Conservation (phyloP, 2,797 vertebrate genomes). For the Glyptemys insculpta region DNA sequence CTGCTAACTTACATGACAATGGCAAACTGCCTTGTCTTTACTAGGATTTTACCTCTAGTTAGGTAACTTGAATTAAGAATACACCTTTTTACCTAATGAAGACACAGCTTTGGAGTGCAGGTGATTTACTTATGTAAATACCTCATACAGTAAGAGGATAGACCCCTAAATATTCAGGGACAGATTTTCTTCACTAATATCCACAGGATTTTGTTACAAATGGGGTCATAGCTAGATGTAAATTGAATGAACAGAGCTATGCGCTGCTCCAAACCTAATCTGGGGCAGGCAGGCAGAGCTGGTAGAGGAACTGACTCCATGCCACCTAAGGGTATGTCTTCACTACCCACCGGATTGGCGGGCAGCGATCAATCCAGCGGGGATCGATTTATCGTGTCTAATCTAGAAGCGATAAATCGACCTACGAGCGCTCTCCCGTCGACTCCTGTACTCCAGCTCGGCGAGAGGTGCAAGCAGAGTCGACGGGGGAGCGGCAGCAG, state of each 20-base stretch:
- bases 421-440: too few relatives aligned
- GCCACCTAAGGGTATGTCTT: background rate
- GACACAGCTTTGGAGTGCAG: background rate
- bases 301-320: background rate
- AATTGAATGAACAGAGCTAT: background rate
- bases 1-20: background rate
- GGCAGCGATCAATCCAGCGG: too few relatives aligned
- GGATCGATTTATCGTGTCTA: too few relatives aligned
- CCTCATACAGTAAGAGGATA: background rate
- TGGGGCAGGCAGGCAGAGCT: accelerated
- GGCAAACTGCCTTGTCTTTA: background rate
- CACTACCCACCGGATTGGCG: too few relatives aligned
- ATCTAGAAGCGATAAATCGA: too few relatives aligned
- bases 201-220: background rate
- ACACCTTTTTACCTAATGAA: background rate
- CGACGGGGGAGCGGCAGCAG: too few relatives aligned
- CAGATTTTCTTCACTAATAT: background rate
- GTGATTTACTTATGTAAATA: background rate
- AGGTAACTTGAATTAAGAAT: background rate
- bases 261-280: background rate
- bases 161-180: background rate
- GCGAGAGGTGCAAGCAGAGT: too few relatives aligned
- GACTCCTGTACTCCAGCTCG: too few relatives aligned
- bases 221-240: background rate
- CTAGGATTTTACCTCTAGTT: background rate